A percentile compares a stretch with the other conserved stretches of the same genome.
Conservation (phyloP, 2,797 vertebrate genomes). For the Rhinoraja longicauda region DNA sequence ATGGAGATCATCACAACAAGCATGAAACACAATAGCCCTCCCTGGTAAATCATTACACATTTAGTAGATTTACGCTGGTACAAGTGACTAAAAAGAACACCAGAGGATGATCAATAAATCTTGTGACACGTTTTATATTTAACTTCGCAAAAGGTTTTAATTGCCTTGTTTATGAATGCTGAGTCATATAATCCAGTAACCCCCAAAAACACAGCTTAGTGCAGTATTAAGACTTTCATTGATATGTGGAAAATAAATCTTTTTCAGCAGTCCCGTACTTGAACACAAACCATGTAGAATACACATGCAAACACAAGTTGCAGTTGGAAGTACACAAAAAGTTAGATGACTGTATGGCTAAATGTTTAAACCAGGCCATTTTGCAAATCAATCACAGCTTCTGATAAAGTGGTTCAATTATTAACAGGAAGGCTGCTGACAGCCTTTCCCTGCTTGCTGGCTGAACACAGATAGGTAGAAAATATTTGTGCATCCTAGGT, state of each 20-base stretch:
- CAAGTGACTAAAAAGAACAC: slow-evolving; percentile 34
- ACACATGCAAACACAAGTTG: slow-evolving; percentile 45
- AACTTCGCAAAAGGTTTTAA: slow-evolving; percentile 30
- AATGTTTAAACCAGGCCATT: slow-evolving; percentile 69
- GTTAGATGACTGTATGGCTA: slow-evolving; percentile 87
- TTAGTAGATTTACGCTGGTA: slow-evolving; percentile 4
- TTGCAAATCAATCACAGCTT: slow-evolving; percentile 70
- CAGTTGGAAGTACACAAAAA: slow-evolving; percentile 59
- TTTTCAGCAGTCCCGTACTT: slow-evolving; percentile 36
- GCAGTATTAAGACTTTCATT: background rate
- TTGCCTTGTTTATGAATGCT: slow-evolving; percentile 18
- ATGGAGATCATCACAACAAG: slow-evolving; percentile 22
- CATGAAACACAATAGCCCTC: slow-evolving; percentile 4
- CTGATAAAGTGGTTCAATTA: slow-evolving; percentile 70
- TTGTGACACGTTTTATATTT: slow-evolving; percentile 19
- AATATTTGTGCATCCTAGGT: slow-evolving; percentile 36
- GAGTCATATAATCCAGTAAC: slow-evolving; percentile 3
- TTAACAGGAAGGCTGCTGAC: slow-evolving; percentile 73
- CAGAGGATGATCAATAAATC: slow-evolving; percentile 22
- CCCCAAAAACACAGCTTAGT: background rate
- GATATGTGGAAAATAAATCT: background rate
- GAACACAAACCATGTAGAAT: slow-evolving; percentile 18
- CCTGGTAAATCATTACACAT: slow-evolving; percentile 31
- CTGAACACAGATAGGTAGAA: background rate
- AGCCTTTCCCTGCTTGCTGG: slow-evolving; percentile 43